A percentile compares a stretch with the other conserved stretches of the same genome.
Evolutionary conservation across 2,113 vertebrate species (phyloP).

Genomic region (Ptilonorhynchus violaceus): DNA sequence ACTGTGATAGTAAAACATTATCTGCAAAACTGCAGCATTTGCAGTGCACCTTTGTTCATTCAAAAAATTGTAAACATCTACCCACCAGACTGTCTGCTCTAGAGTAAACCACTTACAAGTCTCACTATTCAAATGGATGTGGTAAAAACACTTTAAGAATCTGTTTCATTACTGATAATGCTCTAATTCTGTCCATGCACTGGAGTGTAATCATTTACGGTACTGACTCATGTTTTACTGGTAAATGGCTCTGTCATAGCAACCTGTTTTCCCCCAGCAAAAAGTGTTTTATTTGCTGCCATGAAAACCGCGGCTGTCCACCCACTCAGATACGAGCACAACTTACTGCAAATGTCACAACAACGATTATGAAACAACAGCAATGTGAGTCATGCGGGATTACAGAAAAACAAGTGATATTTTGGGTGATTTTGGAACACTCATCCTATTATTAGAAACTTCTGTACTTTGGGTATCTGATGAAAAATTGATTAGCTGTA

Average conservation of each 20-base stretch:
- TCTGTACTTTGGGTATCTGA: constrained; percentile 27
- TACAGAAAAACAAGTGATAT: constrained; percentile 49
- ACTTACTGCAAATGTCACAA: constrained; percentile 69
- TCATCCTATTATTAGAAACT: constrained; percentile 66
- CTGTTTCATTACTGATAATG: constrained; percentile 33
- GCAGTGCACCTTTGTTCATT: neutral
- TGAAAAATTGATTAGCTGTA: constrained; percentile 61
- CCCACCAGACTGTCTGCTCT: neutral
- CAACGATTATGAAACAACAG: constrained; percentile 65
- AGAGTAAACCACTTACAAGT: neutral
- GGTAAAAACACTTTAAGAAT: constrained; percentile 30
- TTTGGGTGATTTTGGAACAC: constrained; percentile 53
- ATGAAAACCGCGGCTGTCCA: constrained; percentile 30
- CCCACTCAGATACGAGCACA: constrained; percentile 58
- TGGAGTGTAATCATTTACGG: constrained; percentile 10
- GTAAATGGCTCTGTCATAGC: constrained; percentile 58
- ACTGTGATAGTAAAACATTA: neutral
- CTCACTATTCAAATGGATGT: neutral
- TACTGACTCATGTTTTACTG: constrained; percentile 64
- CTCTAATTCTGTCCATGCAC: constrained; percentile 10
- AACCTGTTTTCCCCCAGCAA: constrained; percentile 43
- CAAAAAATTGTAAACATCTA: neutral
- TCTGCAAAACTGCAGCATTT: neutral
- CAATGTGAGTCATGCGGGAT: constrained; percentile 48
- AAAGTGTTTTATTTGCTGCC: constrained; percentile 56